Base-by-base conservation (phyloP, 2,113 vertebrate genomes). In the Nicator chloris region DNA sequence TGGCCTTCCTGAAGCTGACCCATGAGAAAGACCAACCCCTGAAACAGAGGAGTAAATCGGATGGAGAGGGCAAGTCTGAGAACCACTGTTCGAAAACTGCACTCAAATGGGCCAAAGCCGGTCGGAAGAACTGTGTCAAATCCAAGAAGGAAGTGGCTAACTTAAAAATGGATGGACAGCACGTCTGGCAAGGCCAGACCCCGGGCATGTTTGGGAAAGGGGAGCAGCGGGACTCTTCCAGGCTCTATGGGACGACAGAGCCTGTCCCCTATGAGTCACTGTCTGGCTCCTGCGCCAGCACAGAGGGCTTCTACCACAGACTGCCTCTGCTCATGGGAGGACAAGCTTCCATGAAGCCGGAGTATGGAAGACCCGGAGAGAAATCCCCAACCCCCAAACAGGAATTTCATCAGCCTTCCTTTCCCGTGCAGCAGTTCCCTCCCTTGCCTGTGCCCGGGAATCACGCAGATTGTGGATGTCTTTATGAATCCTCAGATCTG, bases 1-100 rank as follows among this genome's bases (percentile, higher is more conserved):
- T 98, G 8, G 99, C 99, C 13, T 98, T 99, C 86, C 98, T 99
- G 90, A 99, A 98, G 97, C 98, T 99, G 95, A 99, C 99, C 68
- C 99, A 99, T 6, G 97, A 98, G 88, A 98, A 98, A 49, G 98
- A 98, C 69, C 98, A 96, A 30, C 97, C 42, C 93, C 98, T 92
- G 96, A 98, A 96, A 85, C 97, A 98, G 35, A 96, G 97, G 95
- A 79, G 95, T 71, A 95, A 96, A 35, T 96, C 94, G 1, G 96
- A 95, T 0, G 95, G 84, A 4, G 97, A 98, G 60, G 95, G 94
- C 61, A 98, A 97, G 88, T 94, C 97, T 0, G 95, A 94, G 35
- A 97, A 92, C 92, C 90, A 94, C 72, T 96, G 95, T 42, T 97
- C 96, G 0, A 98, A 97, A 75, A 93, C 97, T 10, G 96, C 97